Evolutionary conservation across 2,888 invertebrate species (phyloP).

Genomic region (Eledone cirrhosa): DNA sequence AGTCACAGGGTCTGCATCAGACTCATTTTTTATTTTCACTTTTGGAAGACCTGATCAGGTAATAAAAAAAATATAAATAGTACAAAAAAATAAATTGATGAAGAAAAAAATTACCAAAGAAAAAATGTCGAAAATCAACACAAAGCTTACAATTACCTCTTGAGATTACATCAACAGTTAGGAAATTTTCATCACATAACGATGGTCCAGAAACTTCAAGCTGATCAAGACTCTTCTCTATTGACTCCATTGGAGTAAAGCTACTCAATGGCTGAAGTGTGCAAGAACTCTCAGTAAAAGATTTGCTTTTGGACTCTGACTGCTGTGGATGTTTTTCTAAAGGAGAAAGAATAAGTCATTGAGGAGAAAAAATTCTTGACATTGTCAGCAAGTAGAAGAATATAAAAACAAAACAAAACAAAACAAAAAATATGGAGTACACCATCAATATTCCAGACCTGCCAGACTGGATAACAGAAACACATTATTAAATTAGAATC

Average conservation of each 20-base stretch:
- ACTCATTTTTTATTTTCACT: conserved; percentile 36
- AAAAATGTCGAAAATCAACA: neutral
- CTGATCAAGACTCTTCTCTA: neutral
- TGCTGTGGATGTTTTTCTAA: conserved; percentile 43
- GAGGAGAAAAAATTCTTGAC: neutral
- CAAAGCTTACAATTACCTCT: conserved; percentile 35
- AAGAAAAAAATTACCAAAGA: conserved; percentile 1
- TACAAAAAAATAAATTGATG: neutral
- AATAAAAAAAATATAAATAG: no score
- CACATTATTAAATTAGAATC: no score
- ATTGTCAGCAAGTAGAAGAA: neutral
- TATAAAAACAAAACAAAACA: no score
- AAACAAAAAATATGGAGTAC: no score
- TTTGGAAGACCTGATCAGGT: conserved; percentile 35
- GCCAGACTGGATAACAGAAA: no score
- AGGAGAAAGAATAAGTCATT: neutral
- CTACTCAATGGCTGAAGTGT: conserved; percentile 35
- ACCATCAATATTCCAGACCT: no score
- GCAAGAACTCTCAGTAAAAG: conserved; percentile 38
- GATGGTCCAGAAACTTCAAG: neutral
- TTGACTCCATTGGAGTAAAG: conserved; percentile 22
- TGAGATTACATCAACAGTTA: conserved; percentile 45
- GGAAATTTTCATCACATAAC: conserved; percentile 35
- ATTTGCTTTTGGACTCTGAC: conserved; percentile 40
- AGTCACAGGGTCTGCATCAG: conserved; percentile 9